Percentiles rank a stretch among this genome's conserved stretches.
These are phyloP conservation scores for Carapus acus DNA, from an alignment of 2,797 vertebrate species.

Conservation along the genomic window DNA sequence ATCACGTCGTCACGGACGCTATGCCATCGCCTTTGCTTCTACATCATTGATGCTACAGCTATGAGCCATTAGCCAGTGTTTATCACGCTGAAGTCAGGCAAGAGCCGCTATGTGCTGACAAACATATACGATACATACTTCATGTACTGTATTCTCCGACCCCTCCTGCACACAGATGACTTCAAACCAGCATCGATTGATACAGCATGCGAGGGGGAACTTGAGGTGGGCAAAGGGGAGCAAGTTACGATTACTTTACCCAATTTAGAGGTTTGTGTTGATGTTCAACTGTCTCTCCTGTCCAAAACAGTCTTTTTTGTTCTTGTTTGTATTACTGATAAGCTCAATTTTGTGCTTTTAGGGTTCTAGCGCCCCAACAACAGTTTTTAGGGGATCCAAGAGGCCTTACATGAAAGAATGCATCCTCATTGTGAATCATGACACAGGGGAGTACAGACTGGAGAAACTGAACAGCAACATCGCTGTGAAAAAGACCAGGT, in stretches of 20 bases:
- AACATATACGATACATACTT: no score
- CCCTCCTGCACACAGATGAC: slow-evolving; percentile 78
- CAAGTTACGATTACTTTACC: slow-evolving; percentile 97
- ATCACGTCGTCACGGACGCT: no score
- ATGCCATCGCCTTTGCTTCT: no score
- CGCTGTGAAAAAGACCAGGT: slow-evolving; percentile 98
- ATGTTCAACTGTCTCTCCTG: no score
- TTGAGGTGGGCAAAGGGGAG: slow-evolving; percentile 96
- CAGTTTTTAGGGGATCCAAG: slow-evolving; percentile 98
- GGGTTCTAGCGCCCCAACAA: slow-evolving; percentile 94
- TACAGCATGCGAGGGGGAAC: slow-evolving; percentile 89
- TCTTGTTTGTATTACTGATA: background rate
- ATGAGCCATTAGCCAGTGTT: slow-evolving; percentile 39
- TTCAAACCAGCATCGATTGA: slow-evolving; percentile 99
- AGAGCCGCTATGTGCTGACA: slow-evolving; percentile 34
- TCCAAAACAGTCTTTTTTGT: no score
- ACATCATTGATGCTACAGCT: slow-evolving; percentile 12
- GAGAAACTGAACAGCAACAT: slow-evolving; percentile 98
- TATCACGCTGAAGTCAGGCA: slow-evolving; percentile 8
- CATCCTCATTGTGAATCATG: slow-evolving; percentile 96
- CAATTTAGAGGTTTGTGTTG: slow-evolving; percentile 85
- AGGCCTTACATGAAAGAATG: slow-evolving; percentile 96
- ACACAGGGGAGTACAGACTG: slow-evolving; percentile 95
- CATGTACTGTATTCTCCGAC: background rate
- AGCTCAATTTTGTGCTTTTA: slow-evolving; percentile 45